Evolutionary conservation across 2,888 invertebrate genomes (phyloP).

Genomic region (Meganola albula): DNA sequence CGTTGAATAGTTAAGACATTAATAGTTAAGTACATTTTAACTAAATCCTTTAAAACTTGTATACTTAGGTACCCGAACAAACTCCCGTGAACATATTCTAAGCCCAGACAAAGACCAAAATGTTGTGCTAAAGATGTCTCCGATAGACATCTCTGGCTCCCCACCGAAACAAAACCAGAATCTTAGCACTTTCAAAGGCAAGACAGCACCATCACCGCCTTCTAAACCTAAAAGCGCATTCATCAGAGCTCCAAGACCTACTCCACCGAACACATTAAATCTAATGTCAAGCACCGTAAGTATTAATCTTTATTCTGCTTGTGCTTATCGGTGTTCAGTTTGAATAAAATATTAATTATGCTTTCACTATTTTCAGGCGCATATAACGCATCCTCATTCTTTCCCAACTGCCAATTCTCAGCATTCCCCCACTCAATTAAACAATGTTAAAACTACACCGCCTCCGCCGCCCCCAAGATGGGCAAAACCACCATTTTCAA

Average conservation of each 20-base stretch:
- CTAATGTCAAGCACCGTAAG: constrained; percentile 80
- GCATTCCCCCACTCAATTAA: constrained; percentile 59
- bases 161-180: constrained; percentile 67
- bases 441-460: constrained; percentile 78
- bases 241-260: constrained; percentile 83
- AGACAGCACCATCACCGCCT: constrained; percentile 75
- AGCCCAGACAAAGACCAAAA: constrained; percentile 76
- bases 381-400: constrained; percentile 75
- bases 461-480: constrained; percentile 91
- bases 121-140: constrained; percentile 87
- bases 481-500: constrained; percentile 84
- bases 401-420: constrained; percentile 61
- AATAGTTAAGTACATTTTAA: background rate
- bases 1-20: background rate
- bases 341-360: constrained; percentile 42
- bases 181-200: constrained; percentile 84
- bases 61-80: constrained; percentile 56
- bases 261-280: constrained; percentile 90
- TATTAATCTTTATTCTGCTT: constrained; percentile 15
- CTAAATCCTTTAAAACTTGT: background rate
- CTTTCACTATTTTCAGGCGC: constrained; percentile 73
- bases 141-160: constrained; percentile 75
- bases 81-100: constrained; percentile 56
- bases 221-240: constrained; percentile 65
- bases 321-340: constrained; percentile 38